Evolutionary conservation across 2,888 invertebrate species (phyloP), one percentile per base, ranked within the genome.

Genomic region (Drosophila meridiana): DNA sequence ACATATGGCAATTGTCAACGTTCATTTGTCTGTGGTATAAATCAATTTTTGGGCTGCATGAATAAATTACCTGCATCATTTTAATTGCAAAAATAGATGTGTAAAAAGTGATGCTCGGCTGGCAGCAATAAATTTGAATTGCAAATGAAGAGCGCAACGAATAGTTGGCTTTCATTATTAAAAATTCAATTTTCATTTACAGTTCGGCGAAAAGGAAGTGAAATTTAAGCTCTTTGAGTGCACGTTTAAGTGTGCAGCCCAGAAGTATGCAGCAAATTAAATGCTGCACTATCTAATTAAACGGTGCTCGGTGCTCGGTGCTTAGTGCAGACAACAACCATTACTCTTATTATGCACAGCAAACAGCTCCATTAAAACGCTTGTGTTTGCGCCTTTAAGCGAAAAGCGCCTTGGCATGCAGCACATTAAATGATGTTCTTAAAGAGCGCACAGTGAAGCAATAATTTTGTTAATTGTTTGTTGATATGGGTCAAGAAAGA

Each of bases 41-140:
- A 78, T 78, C 76, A 80, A 59, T 38, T 48, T 62, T 34, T 11
- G 50, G 20, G 20, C 11, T 11, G 50, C 26, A 66, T 78, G 77
- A 66, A 78, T 80, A 80, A 66, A 72, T 78, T 76, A 72, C 53
- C 62, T 58, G 59, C 42, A 8, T 61, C 57, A 72, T 68, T 78
- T 80, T 72, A 78, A 80, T 78, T 75, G 76, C 57, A 80, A 66
- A 62, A 60, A 32, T 48, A 65, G 47, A 36, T 3, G 26, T 42
- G 43, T 32, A 48, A n/a, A 47, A 59, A 28, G 20, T 38, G n/a
- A 38, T 48, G 28, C 32, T n/a, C 9, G 28, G 28, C 7, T 26
- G 26, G 30, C 30, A 42, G 52, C 60, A 47, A 59, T 70, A 48
- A 53, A 53, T 52, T 32, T 42, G 14, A 68, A n/a, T 20, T 67